Evolutionary conservation across 2,797 vertebrate genomes (phyloP).

Genomic region (Melanotaenia nigrans): DNA sequence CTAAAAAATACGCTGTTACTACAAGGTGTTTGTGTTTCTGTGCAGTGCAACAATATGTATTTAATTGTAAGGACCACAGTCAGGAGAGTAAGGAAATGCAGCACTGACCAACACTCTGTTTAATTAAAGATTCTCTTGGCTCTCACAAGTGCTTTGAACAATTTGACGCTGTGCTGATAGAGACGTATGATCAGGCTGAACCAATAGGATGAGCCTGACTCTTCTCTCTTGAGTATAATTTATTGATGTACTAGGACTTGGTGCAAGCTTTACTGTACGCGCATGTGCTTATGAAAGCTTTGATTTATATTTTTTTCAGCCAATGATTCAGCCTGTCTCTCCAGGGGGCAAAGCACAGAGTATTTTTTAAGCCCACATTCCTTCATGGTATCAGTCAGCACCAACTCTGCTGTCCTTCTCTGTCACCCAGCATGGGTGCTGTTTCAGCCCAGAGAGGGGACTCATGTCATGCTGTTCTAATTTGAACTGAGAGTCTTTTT

Average conservation of each 20-base stretch:
- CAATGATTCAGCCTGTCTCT: constrained; percentile 49
- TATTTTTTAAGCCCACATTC: constrained; percentile 60
- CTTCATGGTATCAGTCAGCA: constrained; percentile 51
- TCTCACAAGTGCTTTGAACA: constrained; percentile 70
- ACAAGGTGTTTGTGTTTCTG: constrained; percentile 16
- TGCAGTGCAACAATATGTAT: constrained; percentile 44
- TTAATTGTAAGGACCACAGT: constrained; percentile 9
- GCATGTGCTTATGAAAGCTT: constrained; percentile 65
- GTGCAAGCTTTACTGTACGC: constrained; percentile 60
- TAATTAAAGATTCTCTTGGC: constrained; percentile 76
- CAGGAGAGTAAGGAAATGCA: constrained; percentile 48
- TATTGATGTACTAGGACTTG: constrained; percentile 70
- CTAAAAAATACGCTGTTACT: constrained; percentile 33
- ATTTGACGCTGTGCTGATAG: constrained; percentile 71
- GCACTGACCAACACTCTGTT: constrained; percentile 72
- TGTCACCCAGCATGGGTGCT: constrained; percentile 59
- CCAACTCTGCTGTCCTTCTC: constrained; percentile 37
- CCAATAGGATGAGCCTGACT: constrained; percentile 64
- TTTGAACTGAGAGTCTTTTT: constrained; percentile 62
- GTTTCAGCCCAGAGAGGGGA: constrained; percentile 51
- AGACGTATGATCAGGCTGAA: constrained; percentile 64
- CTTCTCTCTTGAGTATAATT: constrained; percentile 75
- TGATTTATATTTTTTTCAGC: constrained; percentile 65
- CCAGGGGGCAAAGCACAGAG: constrained; percentile 47
- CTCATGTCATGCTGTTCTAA: constrained; percentile 65